Evolutionary conservation across 1,140 invertebrate genomes (phyloP), one percentile per base, ranked within the genome.

Genomic region (Drosophila truncata): DNA sequence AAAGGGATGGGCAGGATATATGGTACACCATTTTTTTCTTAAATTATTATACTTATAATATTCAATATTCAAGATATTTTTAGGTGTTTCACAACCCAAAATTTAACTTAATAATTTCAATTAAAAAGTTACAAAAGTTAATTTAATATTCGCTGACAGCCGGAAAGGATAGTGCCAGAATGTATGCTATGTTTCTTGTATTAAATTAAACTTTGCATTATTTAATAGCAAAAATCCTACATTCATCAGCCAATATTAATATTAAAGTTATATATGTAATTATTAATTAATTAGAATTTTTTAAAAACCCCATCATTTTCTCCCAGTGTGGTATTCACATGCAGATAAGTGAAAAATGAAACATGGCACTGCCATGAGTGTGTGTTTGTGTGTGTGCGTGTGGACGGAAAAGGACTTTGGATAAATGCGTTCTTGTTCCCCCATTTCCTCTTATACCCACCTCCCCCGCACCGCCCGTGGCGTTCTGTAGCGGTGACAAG

Each of bases 281-380:
- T 39, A n/a, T 3, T n/a, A 39, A 3, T 8, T n/a, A n/a, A n/a
- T n/a, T n/a, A n/a, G n/a, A n/a, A n/a, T n/a, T n/a, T n/a, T n/a
- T 18, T 41, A 0, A 10, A 18, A 10, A 10, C n/a, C 1, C 39
- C n/a, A 44, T n/a, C 20, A 16, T 18, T 64, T 66, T 66, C 16
- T 50, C 61, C 33, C 10, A 31, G 62, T 44, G 25, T 44, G n/a
- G 23, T 18, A 41, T 58, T 39, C 50, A 59, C 65, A 71, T 72
- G 35, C 66, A 72, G 63, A 71, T 69, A 71, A 72, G 66, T 49
- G 42, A 59, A 71, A 72, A 72, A 59, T 72, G 69, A 72, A 71
- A 41, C 66, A 41, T 23, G 46, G 13, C 67, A 58, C 25, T 61
- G 37, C 3, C 62, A 42, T 11, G 46, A 16, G 31, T 29, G 31